phyloP scores from a whole-genome alignment of 2,113 vertebrate genomes.

The Heterotilapia buettikoferi region DNA sequence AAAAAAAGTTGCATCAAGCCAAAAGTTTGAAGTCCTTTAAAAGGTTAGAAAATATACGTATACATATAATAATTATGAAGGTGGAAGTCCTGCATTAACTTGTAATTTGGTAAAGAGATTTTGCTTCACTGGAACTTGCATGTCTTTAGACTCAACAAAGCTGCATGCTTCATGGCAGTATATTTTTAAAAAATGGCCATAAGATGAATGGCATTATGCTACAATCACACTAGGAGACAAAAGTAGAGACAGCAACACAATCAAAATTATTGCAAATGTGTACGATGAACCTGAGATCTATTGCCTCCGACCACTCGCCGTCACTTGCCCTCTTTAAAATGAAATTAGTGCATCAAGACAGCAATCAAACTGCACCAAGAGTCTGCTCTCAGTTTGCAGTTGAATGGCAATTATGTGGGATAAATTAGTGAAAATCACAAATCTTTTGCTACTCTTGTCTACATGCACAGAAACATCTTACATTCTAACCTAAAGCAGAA shows the following conservation, averaged over 20 bases:
- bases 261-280: background rate
- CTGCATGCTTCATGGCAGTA: conserved; percentile 14
- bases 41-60: background rate
- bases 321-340: background rate
- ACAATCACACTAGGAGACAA: background rate
- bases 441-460: background rate
- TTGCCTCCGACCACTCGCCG: accelerated
- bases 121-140: conserved; percentile 18
- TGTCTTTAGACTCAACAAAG: conserved; percentile 3
- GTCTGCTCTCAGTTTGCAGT: background rate
- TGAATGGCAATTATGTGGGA: background rate
- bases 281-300: background rate
- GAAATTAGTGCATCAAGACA: background rate
- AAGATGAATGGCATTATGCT: background rate
- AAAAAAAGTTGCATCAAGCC: conserved; percentile 31
- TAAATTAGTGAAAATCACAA: background rate
- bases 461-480: background rate
- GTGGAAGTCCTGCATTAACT: background rate
- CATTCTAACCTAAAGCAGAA: background rate
- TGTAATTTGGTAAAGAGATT: background rate
- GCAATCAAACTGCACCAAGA: background rate
- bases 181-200: background rate
- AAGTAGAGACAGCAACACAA: background rate
- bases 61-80: background rate
- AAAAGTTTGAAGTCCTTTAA: background rate